Conservation (phyloP, 1,140 invertebrate species). For the Eulimnadia texana region DNA sequence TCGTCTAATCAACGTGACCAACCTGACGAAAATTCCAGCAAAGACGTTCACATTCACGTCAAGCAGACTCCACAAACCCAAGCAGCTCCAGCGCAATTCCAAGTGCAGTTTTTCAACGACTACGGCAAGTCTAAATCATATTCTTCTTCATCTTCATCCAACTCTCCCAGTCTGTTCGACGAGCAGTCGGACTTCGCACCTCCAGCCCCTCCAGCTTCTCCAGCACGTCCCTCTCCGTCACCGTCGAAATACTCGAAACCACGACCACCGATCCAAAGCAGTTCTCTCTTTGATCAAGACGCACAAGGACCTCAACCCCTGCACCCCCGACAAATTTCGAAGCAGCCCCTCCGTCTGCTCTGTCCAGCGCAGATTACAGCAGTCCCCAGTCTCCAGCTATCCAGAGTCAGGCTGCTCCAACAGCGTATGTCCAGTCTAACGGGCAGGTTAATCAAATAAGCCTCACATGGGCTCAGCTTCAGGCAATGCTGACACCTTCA, state of each 20-base stretch:
- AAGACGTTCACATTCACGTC: constrained; percentile 4
- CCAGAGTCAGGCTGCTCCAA: constrained; percentile 6
- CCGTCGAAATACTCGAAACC: not conserved
- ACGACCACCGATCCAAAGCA: not conserved
- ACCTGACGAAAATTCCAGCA: not conserved
- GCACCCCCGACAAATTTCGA: not conserved
- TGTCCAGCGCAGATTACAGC: not conserved
- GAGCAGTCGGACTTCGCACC: not conserved
- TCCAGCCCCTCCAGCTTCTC: not conserved
- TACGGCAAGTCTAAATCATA: not conserved
- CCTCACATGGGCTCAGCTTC: constrained; percentile 15
- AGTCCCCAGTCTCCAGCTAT: not conserved
- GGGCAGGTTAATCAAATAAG: constrained; percentile 8
- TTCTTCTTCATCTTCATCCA: not conserved
- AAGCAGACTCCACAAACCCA: not conserved
- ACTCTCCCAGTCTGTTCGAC: not conserved
- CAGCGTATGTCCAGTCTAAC: not conserved
- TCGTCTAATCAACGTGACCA: not conserved
- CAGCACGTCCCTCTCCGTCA: not conserved
- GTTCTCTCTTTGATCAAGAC: not conserved
- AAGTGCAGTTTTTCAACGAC: not conserved
- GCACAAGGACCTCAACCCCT: not conserved
- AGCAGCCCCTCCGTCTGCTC: not conserved
- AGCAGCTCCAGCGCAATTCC: not conserved
- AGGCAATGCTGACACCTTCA: constrained; percentile 9